A percentile compares a stretch with the other conserved stretches of the same genome.
These are phyloP conservation scores for Dermochelys coriacea DNA, from an alignment of 2,797 vertebrate species.

Conservation along the genomic window DNA sequence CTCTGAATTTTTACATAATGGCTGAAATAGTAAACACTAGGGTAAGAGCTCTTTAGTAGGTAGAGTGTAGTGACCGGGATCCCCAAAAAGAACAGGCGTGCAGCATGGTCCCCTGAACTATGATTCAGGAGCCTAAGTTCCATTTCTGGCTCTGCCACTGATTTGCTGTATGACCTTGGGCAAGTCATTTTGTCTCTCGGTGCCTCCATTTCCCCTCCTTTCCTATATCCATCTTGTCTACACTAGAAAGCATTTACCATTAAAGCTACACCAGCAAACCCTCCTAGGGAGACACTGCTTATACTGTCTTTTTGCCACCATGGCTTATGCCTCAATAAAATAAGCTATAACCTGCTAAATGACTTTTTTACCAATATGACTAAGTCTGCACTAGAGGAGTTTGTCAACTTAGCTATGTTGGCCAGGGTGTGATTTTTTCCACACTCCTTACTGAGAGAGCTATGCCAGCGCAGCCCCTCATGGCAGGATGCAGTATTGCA, in stretches of 20 bases:
- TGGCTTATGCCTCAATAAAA: not conserved
- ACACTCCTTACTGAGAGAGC: not conserved
- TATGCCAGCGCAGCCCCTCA: not conserved
- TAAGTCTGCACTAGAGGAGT: not conserved
- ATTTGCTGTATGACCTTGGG: not conserved
- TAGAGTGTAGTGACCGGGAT: not conserved
- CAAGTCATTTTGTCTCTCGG: not conserved
- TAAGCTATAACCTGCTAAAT: not conserved
- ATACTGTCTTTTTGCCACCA: not conserved
- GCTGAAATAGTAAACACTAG: not conserved
- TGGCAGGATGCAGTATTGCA: too few relatives aligned
- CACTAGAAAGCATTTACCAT: not conserved
- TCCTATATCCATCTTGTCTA: not conserved
- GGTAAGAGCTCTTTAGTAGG: not conserved
- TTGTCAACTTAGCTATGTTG: not conserved
- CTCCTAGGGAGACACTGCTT: not conserved
- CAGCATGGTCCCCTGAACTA: not conserved
- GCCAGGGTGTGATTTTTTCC: not conserved
- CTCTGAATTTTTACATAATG: rapidly evolving
- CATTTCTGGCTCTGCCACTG: not conserved
- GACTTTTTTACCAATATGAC: not conserved
- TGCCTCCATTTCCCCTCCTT: not conserved
- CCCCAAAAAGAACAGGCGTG: not conserved
- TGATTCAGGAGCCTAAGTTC: not conserved
- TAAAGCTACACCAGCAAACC: not conserved